Evolutionary conservation across 1,140 invertebrate species (phyloP).

Genomic region (Aculops lycopersici): DNA sequence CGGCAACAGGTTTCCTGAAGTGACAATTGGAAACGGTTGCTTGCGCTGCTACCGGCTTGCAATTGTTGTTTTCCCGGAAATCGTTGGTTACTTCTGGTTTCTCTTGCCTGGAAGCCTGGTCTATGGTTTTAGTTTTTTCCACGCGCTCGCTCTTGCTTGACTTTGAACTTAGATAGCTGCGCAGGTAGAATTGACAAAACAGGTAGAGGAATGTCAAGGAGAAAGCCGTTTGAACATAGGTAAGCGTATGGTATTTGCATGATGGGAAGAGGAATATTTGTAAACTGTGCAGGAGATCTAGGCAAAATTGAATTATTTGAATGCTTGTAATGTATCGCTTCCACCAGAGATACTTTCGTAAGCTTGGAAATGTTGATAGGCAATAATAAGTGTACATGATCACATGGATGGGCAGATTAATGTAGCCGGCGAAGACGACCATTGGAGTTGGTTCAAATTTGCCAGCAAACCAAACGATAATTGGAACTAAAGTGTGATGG

Average conservation of each 20-base stretch:
- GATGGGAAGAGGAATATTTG: not conserved
- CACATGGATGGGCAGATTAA: slow-evolving; percentile 18
- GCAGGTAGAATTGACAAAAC: slow-evolving; percentile 63
- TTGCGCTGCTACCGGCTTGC: too few relatives aligned
- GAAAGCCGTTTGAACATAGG: slow-evolving; percentile 48
- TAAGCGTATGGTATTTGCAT: slow-evolving; percentile 2
- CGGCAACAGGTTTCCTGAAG: too few relatives aligned
- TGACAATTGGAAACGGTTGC: too few relatives aligned
- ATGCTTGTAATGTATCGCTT: slow-evolving; percentile 21
- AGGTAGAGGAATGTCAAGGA: slow-evolving; percentile 61
- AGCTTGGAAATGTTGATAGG: slow-evolving; percentile 18
- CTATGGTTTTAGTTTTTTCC: too few relatives aligned
- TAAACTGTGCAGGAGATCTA: slow-evolving; percentile 2
- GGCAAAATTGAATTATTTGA: slow-evolving; percentile 16
- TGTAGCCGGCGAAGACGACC: slow-evolving; percentile 69
- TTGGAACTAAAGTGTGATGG: slow-evolving; percentile 74
- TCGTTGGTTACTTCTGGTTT: too few relatives aligned
- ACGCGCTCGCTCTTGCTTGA: too few relatives aligned
- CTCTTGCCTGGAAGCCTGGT: too few relatives aligned
- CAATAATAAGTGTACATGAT: slow-evolving; percentile 22
- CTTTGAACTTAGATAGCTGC: slow-evolving; percentile 38
- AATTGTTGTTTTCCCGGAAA: too few relatives aligned
- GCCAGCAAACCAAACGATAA: slow-evolving; percentile 69
- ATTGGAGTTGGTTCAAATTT: slow-evolving; percentile 85
- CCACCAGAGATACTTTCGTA: slow-evolving; percentile 21